A percentile compares a stretch with the other conserved stretches of the same genome.
phyloP scores from a whole-genome alignment of 2,797 vertebrate species.

The Cryptoprocta ferox region DNA sequence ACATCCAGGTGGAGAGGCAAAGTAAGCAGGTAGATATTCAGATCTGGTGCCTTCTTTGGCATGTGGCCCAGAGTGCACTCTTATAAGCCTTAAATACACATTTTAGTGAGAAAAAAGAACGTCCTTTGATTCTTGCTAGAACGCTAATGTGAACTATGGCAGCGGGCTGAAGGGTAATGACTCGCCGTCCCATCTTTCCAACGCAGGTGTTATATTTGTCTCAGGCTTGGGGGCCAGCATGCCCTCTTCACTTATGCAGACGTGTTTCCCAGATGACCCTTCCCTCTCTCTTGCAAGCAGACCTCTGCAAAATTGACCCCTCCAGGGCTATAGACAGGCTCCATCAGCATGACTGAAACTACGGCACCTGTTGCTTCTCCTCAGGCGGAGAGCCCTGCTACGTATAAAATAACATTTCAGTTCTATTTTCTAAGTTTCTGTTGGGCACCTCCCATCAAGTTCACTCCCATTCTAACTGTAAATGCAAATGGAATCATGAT shows the following conservation, averaged over 20 bases:
- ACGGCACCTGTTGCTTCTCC: fast-evolving
- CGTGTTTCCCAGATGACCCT: not conserved
- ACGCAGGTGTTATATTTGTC: not conserved
- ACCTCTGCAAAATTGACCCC: not conserved
- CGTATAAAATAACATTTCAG: not conserved
- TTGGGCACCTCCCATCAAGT: not conserved
- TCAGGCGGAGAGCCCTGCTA: not conserved
- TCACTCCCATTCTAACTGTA: not conserved
- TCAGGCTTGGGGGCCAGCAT: not conserved
- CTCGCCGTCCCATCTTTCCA: not conserved
- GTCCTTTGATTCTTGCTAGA: not conserved
- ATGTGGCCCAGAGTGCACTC: not conserved
- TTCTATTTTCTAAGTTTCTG: not conserved
- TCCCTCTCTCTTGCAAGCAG: not conserved
- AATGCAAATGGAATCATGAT: not conserved
- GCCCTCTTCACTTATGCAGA: not conserved
- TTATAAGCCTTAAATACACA: not conserved
- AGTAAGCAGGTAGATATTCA: not conserved
- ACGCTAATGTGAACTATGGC: no score
- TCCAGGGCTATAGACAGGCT: not conserved
- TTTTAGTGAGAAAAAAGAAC: not conserved
- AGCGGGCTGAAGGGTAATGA: not conserved
- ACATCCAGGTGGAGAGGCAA: not conserved
- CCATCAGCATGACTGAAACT: fast-evolving
- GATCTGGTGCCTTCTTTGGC: not conserved